These are phyloP conservation scores for Corydoras sp. DNA, from an alignment of 2,113 vertebrate genomes.

Conservation along the genomic window DNA sequence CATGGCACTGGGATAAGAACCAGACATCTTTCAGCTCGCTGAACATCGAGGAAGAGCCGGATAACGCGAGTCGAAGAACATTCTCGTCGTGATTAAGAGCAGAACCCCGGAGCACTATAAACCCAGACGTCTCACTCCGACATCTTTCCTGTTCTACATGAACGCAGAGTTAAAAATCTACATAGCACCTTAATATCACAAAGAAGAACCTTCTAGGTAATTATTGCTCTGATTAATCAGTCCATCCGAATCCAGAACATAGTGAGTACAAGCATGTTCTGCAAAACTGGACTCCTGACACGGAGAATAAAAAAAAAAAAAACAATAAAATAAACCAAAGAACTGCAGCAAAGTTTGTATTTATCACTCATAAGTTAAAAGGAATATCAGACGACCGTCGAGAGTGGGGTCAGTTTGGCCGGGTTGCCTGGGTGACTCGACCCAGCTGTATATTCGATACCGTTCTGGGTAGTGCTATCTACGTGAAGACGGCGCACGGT, in stretches of 20 bases:
- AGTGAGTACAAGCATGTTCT: neutral
- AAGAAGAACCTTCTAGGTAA: slow-evolving; percentile 54
- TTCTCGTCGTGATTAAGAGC: slow-evolving; percentile 1
- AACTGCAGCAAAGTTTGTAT: neutral
- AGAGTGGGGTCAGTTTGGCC: too few species aligned
- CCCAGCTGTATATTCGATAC: too few species aligned
- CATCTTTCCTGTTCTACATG: slow-evolving; percentile 2
- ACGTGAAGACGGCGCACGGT: too few species aligned
- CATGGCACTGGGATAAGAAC: slow-evolving; percentile 57
- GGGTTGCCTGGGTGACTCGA: too few species aligned
- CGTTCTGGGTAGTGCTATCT: too few species aligned
- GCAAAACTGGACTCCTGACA: neutral
- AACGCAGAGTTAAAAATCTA: slow-evolving; percentile 44
- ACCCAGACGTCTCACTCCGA: neutral
- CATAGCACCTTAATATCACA: slow-evolving; percentile 63
- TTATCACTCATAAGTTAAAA: neutral
- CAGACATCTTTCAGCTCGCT: slow-evolving; percentile 18
- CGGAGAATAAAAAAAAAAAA: slow-evolving; percentile 8
- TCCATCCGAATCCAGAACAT: slow-evolving; percentile 38
- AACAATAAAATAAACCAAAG: neutral
- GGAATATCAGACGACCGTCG: slow-evolving; percentile 2
- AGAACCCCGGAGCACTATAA: neutral
- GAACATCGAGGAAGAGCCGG: slow-evolving; percentile 12
- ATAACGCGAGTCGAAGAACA: neutral
- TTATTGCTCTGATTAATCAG: slow-evolving; percentile 72